These are phyloP conservation scores for Melieria omissa DNA, from an alignment of 2,888 invertebrate species.

Conservation along the genomic window DNA sequence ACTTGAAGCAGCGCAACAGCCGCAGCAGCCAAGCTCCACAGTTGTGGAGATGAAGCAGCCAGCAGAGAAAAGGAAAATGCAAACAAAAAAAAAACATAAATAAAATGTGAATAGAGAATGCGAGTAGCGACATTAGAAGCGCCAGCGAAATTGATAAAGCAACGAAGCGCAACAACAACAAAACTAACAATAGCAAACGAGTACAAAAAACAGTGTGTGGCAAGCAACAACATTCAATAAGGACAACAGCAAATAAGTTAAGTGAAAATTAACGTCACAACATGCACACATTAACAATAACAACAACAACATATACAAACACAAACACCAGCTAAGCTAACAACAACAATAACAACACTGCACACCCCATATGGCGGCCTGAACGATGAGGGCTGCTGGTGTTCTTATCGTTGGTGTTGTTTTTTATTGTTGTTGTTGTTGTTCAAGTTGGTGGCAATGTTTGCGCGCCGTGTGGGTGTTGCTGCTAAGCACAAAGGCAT, in stretches of 20 bases:
- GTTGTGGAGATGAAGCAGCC: not conserved
- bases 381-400: too few relatives aligned
- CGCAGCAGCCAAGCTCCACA: constrained; percentile 7
- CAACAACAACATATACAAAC: constrained; percentile 26
- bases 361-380: too few relatives aligned
- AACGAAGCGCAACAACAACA: constrained; percentile 47
- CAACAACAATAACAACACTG: not conserved
- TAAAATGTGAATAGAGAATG: constrained; percentile 42
- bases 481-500: not conserved
- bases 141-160: constrained; percentile 6
- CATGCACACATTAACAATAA: constrained; percentile 37
- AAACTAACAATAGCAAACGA: constrained; percentile 41
- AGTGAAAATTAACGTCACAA: constrained; percentile 57
- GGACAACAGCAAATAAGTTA: constrained; percentile 53
- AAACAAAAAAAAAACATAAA: constrained; percentile 28
- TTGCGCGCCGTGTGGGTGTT: not conserved
- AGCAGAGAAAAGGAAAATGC: constrained; percentile 5
- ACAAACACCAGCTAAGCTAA: constrained; percentile 5
- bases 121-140: not conserved
- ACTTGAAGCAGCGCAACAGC: constrained; percentile 8
- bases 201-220: too few relatives aligned
- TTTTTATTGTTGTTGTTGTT: not conserved
- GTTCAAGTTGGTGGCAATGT: constrained; percentile 6
- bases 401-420: too few relatives aligned
- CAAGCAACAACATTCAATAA: too few relatives aligned